Conservation (phyloP, 1,140 invertebrate species). For the Anastrepha ludens region DNA sequence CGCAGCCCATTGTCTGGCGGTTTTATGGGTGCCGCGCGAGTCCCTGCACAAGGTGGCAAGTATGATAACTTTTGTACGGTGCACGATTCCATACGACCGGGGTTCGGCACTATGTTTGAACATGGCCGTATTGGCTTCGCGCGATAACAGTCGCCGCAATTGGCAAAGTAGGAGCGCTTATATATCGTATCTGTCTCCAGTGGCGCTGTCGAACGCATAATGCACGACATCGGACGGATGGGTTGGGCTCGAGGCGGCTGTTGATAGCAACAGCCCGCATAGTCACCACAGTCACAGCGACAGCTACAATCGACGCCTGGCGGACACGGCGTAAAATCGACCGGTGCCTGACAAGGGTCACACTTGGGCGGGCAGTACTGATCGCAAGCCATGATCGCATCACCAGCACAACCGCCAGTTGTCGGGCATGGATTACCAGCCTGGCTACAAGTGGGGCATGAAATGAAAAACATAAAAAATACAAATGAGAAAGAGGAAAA, state of each 20-base stretch:
- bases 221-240: constrained; percentile 76
- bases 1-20: constrained; percentile 66
- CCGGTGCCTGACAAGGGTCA: constrained; percentile 64
- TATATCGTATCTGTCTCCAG: constrained; percentile 78
- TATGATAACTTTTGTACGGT: constrained; percentile 77
- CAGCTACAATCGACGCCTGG: constrained; percentile 59
- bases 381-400: constrained; percentile 60
- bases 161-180: constrained; percentile 77
- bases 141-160: constrained; percentile 61
- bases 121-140: constrained; percentile 71
- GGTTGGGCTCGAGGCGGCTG: constrained; percentile 77
- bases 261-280: constrained; percentile 76
- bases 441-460: background rate
- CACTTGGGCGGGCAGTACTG: constrained; percentile 58
- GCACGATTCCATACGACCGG: constrained; percentile 75
- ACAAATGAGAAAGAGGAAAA: background rate
- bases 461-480: background rate
- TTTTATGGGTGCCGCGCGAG: constrained; percentile 71
- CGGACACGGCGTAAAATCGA: constrained; percentile 64
- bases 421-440: constrained; percentile 17
- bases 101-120: constrained; percentile 65
- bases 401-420: constrained; percentile 24
- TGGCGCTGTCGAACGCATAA: constrained; percentile 75
- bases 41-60: constrained; percentile 74
- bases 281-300: constrained; percentile 69